Percentiles rank a stretch among this genome's conserved stretches.
phyloP scores from a whole-genome alignment of 1,140 invertebrate species.

The Drosophila varians region DNA sequence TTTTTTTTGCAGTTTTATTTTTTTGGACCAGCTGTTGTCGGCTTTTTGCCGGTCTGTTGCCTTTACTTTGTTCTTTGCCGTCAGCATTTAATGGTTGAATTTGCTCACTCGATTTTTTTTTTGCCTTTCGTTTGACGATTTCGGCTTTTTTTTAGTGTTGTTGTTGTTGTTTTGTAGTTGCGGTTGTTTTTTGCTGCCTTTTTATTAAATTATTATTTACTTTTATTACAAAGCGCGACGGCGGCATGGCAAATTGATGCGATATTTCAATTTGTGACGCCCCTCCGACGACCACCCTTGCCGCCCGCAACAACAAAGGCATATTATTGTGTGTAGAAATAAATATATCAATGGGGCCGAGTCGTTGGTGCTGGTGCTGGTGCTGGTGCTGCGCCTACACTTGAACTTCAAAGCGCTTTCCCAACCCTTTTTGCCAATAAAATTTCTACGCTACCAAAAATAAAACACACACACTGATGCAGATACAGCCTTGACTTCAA shows the following conservation, averaged over 20 bases:
- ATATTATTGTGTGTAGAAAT: conserved; percentile 40
- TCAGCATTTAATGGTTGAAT: conserved; percentile 73
- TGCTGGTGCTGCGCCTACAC: conserved; percentile 47
- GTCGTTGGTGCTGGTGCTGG: neutral
- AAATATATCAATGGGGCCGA: conserved; percentile 53
- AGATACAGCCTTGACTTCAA: conserved; percentile 56
- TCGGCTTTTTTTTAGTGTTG: neutral
- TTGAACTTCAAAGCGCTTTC: conserved; percentile 74
- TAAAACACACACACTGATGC: conserved; percentile 41
- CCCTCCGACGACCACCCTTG: conserved; percentile 12
- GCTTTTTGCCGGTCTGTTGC: conserved; percentile 54
- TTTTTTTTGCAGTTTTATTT: neutral
- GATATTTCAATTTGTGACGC: conserved; percentile 79
- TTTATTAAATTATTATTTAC: conserved; percentile 82
- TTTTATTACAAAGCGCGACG: conserved; percentile 79
- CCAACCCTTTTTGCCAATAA: conserved; percentile 74
- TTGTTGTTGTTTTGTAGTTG: conserved; percentile 33
- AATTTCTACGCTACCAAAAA: conserved; percentile 67
- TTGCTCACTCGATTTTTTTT: conserved; percentile 38
- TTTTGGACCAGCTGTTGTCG: conserved; percentile 66
- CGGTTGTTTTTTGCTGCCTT: conserved; percentile 36
- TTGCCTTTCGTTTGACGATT: conserved; percentile 24
- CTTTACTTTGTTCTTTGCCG: conserved; percentile 75
- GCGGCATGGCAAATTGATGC: conserved; percentile 78
- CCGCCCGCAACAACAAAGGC: conserved; percentile 20